Evolutionary conservation across 2,888 invertebrate species (phyloP).

Genomic region (Caenorhabditis sinica): DNA sequence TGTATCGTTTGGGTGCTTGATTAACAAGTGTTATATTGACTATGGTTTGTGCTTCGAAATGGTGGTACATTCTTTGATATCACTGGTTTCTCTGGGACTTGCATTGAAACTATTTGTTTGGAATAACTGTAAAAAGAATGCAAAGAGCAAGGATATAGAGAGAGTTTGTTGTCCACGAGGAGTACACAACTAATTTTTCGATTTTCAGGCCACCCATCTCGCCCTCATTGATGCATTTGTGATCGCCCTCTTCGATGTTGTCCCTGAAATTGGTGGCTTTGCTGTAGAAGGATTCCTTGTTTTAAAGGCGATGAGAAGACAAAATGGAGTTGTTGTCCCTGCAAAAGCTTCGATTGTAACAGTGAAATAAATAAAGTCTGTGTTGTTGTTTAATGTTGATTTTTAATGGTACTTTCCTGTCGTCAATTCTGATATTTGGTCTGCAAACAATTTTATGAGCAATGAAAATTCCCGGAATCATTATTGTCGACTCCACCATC

Average conservation of each 20-base stretch:
- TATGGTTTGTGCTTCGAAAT: neutral
- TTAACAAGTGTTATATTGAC: neutral
- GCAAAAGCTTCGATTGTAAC: too few species aligned
- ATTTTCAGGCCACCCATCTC: neutral
- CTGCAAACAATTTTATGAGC: too few species aligned
- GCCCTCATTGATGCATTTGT: neutral
- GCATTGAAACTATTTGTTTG: neutral
- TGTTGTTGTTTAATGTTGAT: too few species aligned
- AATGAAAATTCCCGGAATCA: too few species aligned
- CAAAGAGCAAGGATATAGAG: too few species aligned
- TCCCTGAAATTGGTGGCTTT: neutral
- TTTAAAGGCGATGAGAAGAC: neutral
- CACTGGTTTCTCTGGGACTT: neutral
- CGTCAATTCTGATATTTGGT: too few species aligned
- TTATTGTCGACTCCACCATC: too few species aligned
- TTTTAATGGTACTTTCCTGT: too few species aligned
- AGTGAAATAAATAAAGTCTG: too few species aligned
- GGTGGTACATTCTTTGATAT: neutral
- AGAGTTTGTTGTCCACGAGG: too few species aligned
- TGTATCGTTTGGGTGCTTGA: neutral
- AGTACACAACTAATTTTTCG: neutral
- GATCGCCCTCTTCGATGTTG: neutral
- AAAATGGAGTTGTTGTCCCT: neutral
- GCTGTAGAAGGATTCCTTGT: neutral
- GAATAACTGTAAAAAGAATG: too few species aligned